phyloP scores from a whole-genome alignment of 2,113 vertebrate species.

The Spea multiplicata region DNA sequence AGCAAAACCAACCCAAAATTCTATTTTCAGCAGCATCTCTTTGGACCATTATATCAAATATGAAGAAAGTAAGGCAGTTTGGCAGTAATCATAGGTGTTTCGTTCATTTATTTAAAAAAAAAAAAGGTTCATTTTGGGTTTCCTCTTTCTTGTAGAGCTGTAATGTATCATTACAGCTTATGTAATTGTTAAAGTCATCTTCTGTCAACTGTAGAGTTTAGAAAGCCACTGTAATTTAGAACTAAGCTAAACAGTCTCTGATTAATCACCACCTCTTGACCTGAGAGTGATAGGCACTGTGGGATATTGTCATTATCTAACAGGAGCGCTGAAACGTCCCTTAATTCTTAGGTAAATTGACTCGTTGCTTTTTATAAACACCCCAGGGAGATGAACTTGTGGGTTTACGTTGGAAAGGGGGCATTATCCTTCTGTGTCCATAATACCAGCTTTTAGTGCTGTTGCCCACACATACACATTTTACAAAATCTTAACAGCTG shows the following conservation, averaged over 20 bases:
- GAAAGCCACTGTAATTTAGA: slow-evolving; percentile 83
- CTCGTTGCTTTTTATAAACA: slow-evolving; percentile 76
- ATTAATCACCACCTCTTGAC: slow-evolving; percentile 87
- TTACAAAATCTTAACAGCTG: slow-evolving; percentile 73
- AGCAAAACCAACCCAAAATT: too few species aligned
- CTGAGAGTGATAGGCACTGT: slow-evolving; percentile 76
- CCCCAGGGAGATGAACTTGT: slow-evolving; percentile 69
- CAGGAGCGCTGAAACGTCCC: slow-evolving; percentile 67
- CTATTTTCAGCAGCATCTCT: background rate
- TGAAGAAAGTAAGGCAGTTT: background rate
- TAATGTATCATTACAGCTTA: slow-evolving; percentile 74
- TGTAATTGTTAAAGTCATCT: slow-evolving; percentile 82
- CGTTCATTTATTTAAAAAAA: slow-evolving; percentile 41
- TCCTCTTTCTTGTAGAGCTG: slow-evolving; percentile 60
- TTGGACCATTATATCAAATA: background rate
- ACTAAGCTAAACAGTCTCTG: slow-evolving; percentile 88
- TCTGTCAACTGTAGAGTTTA: slow-evolving; percentile 78
- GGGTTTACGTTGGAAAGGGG: slow-evolving; percentile 71
- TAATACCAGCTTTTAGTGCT: slow-evolving; percentile 79
- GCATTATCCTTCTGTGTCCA: slow-evolving; percentile 77
- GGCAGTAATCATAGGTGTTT: background rate
- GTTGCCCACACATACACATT: slow-evolving; percentile 67
- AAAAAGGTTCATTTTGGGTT: slow-evolving; percentile 64
- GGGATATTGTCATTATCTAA: slow-evolving; percentile 80
- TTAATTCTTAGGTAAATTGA: slow-evolving; percentile 66